Evolutionary conservation across 2,113 vertebrate genomes (phyloP), one percentile per base, ranked within the genome.

Genomic region (Parus major): DNA sequence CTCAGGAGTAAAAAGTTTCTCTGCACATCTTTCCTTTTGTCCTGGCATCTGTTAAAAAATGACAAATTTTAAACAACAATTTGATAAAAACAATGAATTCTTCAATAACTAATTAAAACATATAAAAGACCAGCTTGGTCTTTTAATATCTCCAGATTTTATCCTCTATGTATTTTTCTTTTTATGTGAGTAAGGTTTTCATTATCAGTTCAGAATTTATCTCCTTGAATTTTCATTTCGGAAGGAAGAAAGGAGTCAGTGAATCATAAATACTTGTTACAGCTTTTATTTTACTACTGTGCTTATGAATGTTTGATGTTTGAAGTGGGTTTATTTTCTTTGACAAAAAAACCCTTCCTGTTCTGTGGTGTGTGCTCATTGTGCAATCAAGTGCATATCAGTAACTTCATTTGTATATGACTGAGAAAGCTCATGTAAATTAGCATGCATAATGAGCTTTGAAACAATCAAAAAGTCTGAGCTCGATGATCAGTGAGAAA

Each of bases 401-500:
- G 83, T 60, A 73, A 88, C 72, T 93, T 63, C 68, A 84, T 94
- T 90, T 83, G 57, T 90, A 19, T 78, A 39, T 60, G 86, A 66
- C 77, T 91, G 78, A 92, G 87, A 89, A 82, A 76, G 64, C 82
- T 77, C 50, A 59, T 0, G 6, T 80, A 92, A 82, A 93, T 95
- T 86, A 91, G 39, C 35, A 31, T 25, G n/a, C 19, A 76, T 85
- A 95, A 94, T 59, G 55, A 92, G 81, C 61, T 93, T 79, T 87
- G 81, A 90, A 95, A 94, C 50, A 68, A 85, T 79, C 42, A 29
- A 68, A 80, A 85, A 69, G 70, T 15, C 73, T 89, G 83, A 95
- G 73, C 49, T 61, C 65, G 53, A 72, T n/a, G 52, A 92, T 89
- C 69, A 61, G 49, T 49, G 49, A 82, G 73, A 82, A 95, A 65